Evolutionary conservation across 1,140 invertebrate genomes (phyloP).

Genomic region (Lordiphosa stackelbergi): DNA sequence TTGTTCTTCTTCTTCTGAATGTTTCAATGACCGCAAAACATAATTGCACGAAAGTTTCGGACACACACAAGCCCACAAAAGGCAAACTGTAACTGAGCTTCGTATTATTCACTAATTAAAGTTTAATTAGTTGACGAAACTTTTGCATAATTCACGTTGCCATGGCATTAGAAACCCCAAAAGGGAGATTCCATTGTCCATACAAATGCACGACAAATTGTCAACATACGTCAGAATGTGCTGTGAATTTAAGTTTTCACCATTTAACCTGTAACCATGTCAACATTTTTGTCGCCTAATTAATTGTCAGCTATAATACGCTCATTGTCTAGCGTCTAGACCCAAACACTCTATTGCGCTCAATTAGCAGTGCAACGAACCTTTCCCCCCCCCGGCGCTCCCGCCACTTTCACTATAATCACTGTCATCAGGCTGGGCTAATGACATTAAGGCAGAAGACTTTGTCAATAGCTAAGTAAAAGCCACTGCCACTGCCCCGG

Average conservation of each 20-base stretch:
- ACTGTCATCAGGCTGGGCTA: slow-evolving; percentile 8
- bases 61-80: too few relatives aligned
- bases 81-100: slow-evolving; percentile 6
- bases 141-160: slow-evolving; percentile 8
- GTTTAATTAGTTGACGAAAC: slow-evolving; percentile 17
- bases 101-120: slow-evolving; percentile 14
- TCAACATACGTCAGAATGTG: slow-evolving; percentile 7
- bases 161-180: background rate
- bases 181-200: background rate
- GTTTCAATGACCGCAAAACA: slow-evolving; percentile 6
- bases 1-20: background rate
- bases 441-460: slow-evolving; percentile 4
- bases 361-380: slow-evolving; percentile 12
- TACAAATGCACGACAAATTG: slow-evolving; percentile 6
- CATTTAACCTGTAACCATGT: slow-evolving; percentile 5
- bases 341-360: slow-evolving; percentile 6
- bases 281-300: too few relatives aligned
- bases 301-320: too few relatives aligned
- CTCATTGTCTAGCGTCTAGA: slow-evolving; percentile 33
- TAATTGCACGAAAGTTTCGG: too few relatives aligned
- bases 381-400: background rate
- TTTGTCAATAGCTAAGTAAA: slow-evolving; percentile 8
- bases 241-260: background rate
- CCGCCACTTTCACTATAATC: slow-evolving; percentile 9
- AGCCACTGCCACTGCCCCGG: background rate